These are phyloP conservation scores for Oreochromis tanganicae DNA, from an alignment of 2,113 vertebrate genomes.

Conservation along the genomic window DNA sequence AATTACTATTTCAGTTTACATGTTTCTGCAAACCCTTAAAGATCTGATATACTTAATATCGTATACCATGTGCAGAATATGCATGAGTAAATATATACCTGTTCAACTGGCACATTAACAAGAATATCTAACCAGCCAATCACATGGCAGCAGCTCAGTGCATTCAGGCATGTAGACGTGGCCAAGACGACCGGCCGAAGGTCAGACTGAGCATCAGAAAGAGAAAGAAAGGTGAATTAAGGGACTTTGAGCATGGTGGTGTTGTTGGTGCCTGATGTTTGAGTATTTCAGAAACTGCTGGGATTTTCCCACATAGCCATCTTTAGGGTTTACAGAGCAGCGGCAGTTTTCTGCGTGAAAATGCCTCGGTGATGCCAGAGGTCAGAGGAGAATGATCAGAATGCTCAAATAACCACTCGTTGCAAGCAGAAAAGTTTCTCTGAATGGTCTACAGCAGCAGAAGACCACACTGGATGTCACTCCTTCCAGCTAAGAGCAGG, in stretches of 20 bases:
- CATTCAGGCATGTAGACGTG: not conserved
- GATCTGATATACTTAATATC: not conserved
- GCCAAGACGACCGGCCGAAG: accelerated
- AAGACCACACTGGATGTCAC: not conserved
- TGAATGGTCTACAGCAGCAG: not conserved
- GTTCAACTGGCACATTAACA: not conserved
- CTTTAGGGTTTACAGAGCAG: not conserved
- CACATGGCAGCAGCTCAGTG: not conserved
- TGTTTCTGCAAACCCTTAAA: not conserved
- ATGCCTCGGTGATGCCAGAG: not conserved
- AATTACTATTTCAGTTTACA: not conserved
- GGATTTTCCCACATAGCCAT: not conserved
- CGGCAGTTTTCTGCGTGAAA: not conserved
- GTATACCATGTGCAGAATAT: not conserved
- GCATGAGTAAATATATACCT: not conserved
- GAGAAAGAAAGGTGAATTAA: not conserved
- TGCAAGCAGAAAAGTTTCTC: not conserved
- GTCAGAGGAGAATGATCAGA: not conserved
- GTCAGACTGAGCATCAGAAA: not conserved
- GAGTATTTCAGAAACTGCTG: not conserved
- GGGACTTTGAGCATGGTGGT: accelerated
- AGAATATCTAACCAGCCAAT: not conserved
- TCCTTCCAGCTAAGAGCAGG: too few species aligned
- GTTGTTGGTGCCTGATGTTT: not conserved
- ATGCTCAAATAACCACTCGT: not conserved